These are phyloP conservation scores for Kryptolebias marmoratus DNA, from an alignment of 2,113 vertebrate species.

Conservation along the genomic window DNA sequence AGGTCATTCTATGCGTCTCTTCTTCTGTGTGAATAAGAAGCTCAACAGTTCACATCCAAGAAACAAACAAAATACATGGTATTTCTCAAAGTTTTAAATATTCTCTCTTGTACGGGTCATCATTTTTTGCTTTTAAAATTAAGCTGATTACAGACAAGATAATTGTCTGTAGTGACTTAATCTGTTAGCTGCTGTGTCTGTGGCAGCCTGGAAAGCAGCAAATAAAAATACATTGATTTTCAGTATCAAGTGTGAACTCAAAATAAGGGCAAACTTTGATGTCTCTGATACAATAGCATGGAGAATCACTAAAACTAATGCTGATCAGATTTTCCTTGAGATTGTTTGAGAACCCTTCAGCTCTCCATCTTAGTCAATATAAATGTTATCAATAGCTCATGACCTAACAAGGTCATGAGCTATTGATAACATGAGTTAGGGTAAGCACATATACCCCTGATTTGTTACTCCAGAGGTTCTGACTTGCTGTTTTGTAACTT, in stretches of 20 bases:
- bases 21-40: too few relatives aligned
- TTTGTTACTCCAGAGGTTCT: slow-evolving; percentile 2
- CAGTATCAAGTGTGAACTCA: slow-evolving; percentile 9
- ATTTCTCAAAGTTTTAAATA: background rate
- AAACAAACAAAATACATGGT: background rate
- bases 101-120: slow-evolving; percentile 2
- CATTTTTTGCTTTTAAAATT: slow-evolving; percentile 17
- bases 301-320: slow-evolving; percentile 32
- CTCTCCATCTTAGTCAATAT: slow-evolving; percentile 34
- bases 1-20: too few relatives aligned
- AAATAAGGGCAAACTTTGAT: slow-evolving; percentile 10
- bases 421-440: background rate
- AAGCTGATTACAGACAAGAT: slow-evolving; percentile 37
- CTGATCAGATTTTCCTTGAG: slow-evolving; percentile 19
- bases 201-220: background rate
- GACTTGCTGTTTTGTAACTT: slow-evolving; percentile 17
- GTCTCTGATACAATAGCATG: slow-evolving; percentile 16
- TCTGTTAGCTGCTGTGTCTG: slow-evolving; percentile 17
- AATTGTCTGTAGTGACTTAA: background rate
- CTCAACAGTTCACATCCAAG: too few relatives aligned
- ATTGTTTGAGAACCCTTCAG: slow-evolving; percentile 25
- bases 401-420: background rate
- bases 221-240: background rate
- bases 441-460: background rate
- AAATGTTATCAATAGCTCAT: slow-evolving; percentile 43